Base-by-base conservation (phyloP, 2,113 vertebrate species). In the Brachypodius melanocephalos region DNA sequence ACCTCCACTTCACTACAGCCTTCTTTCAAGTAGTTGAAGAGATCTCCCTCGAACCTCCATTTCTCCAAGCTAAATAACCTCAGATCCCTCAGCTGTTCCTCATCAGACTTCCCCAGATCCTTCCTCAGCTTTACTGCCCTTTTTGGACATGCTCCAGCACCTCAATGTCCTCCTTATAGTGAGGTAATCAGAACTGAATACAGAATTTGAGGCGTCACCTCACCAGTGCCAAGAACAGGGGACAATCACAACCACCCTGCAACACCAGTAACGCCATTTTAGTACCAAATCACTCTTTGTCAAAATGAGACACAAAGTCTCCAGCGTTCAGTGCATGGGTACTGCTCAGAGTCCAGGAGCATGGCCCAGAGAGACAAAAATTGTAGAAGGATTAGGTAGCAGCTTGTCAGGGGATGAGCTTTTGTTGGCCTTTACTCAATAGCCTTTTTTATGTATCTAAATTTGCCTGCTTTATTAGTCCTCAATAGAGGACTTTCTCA, bases 161-260 rank as follows among this genome's bases (percentile, higher is more conserved):
- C 29, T 69, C 43, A 28, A 5, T 38, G 15, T 24, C 34, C 6
- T 45, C 36, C 20, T 28, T 20, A n/a, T 1, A 31, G 11, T 18
- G 20, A 51, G 7, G 2, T 14, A 24, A 5, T 34, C 73, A 48
- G 57, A 52, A 68, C 2, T 13, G 26, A 25, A 38, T 5, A 2
- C 21, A 48, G 25, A 0, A 63, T 19, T 42, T 1, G 1, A 76
- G 28, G 11, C 22, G 32, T 17, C 4, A 6, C 31, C 14, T 74
- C 54, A 80, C 14, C n/a, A 66, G 36, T n/a, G 42, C 34, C 1
- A 0, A 26, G 45, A n/a, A 59, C 18, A 51, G 66, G 36, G 9
- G 4, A 18, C 0, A 1, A 8, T 26, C 25, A 3, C 12, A 58
- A 20, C 5, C 12, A 52, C 43, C 14, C 38, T 58, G 11, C 5